A percentile compares a stretch with the other conserved stretches of the same genome.
These are phyloP conservation scores for Rana temporaria DNA, from an alignment of 2,113 vertebrate genomes.

Conservation along the genomic window DNA sequence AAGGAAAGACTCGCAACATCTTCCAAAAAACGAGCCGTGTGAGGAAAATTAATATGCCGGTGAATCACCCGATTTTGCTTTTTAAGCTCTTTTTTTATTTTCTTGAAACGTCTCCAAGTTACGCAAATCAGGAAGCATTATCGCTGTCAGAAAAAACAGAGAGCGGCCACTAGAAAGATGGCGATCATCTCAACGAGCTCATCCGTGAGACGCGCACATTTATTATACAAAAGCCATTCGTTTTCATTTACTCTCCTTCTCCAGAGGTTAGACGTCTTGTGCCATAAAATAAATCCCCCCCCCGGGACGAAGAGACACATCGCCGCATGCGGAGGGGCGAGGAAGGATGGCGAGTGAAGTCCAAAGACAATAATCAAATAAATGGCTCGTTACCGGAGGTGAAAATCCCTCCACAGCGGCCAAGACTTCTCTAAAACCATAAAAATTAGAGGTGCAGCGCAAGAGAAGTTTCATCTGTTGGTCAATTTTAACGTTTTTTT, in stretches of 20 bases:
- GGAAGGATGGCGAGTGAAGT: too few species aligned
- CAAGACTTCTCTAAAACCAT: too few species aligned
- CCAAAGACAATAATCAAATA: too few species aligned
- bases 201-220: background rate
- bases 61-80: slow-evolving; percentile 16
- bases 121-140: slow-evolving; percentile 17
- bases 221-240: background rate
- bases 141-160: background rate
- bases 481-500: too few species aligned
- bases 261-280: background rate
- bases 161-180: background rate
- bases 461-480: too few species aligned
- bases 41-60: background rate
- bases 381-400: too few species aligned
- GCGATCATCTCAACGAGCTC: background rate
- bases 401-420: too few species aligned
- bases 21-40: slow-evolving; percentile 1
- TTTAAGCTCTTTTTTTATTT: slow-evolving; percentile 19
- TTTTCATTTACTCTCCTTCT: background rate
- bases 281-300: background rate
- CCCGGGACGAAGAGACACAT: background rate
- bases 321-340: too few species aligned
- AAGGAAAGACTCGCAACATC: background rate
- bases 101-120: slow-evolving; percentile 6
- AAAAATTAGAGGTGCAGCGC: too few species aligned